phyloP scores from a whole-genome alignment of 2,888 invertebrate genomes.

The Trachelus stipa region DNA sequence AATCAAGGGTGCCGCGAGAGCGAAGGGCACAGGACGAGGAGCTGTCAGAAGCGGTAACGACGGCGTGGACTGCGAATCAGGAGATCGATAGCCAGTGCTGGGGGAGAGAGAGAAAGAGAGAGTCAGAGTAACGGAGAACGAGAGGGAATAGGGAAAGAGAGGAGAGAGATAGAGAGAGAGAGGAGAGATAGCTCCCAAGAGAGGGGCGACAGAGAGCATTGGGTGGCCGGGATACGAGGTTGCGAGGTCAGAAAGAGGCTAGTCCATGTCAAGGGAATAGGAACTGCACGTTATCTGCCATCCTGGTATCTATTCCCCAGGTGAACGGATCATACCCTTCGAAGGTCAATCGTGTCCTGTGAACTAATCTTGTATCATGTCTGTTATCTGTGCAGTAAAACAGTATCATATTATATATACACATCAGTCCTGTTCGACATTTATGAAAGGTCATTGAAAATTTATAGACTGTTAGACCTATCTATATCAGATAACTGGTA shows the following conservation, averaged over 20 bases:
- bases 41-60: constrained; percentile 22
- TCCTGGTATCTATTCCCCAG: constrained; percentile 6
- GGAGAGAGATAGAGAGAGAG: constrained; percentile 5
- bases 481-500: not conserved
- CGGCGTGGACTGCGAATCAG: constrained; percentile 20
- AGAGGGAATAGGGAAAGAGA: constrained; percentile 10
- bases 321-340: constrained; percentile 2
- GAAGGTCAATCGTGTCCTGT: constrained; percentile 11
- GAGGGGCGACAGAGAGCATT: not conserved
- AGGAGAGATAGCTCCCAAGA: not conserved
- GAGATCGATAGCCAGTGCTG: constrained; percentile 22
- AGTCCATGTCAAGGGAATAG: constrained; percentile 5
- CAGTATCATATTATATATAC: not conserved
- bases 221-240: not conserved
- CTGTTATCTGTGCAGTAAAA: not conserved
- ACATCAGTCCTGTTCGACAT: not conserved
- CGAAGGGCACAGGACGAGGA: constrained; percentile 19
- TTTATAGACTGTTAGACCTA: not conserved
- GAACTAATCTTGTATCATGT: not conserved
- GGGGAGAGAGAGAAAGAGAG: constrained; percentile 16
- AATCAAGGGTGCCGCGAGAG: constrained; percentile 15
- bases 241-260: constrained; percentile 4
- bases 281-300: not conserved
- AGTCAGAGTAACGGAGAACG: constrained; percentile 12
- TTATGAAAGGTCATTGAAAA: not conserved